Evolutionary conservation across 2,113 vertebrate genomes (phyloP).

Genomic region (Eretmochelys imbricata): DNA sequence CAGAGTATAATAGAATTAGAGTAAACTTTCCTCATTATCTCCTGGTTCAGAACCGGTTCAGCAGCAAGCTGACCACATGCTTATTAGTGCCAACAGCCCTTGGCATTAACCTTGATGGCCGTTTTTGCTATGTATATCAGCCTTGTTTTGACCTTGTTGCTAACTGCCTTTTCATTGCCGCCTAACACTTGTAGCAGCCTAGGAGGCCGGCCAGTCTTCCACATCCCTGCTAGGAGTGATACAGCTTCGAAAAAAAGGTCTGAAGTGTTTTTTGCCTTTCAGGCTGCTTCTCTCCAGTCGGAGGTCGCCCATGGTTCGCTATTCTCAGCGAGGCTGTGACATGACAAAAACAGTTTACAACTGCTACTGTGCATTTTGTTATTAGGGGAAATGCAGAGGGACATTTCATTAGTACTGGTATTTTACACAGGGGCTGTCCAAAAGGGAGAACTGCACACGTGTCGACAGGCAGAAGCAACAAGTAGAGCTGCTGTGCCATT

Average conservation of each 20-base stretch:
- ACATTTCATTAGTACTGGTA: neutral
- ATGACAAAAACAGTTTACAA: conserved; percentile 52
- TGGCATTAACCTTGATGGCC: conserved; percentile 54
- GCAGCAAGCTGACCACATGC: conserved; percentile 53
- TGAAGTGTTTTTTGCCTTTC: neutral
- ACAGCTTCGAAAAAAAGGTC: conserved; percentile 22
- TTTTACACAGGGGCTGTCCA: conserved; percentile 8
- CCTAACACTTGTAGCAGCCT: conserved; percentile 49
- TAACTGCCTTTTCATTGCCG: conserved; percentile 50
- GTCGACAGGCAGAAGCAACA: neutral
- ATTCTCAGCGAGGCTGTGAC: conserved; percentile 38
- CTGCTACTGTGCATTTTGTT: neutral
- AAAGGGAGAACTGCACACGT: neutral
- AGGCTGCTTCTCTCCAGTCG: accelerated
- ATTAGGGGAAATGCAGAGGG: conserved; percentile 36
- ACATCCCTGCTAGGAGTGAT: neutral
- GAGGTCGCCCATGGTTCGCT: neutral
- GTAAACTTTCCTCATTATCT: conserved; percentile 54
- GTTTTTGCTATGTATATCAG: neutral
- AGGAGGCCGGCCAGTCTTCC: conserved; percentile 61
- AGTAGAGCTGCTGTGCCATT: accelerated
- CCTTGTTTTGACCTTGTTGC: conserved; percentile 54
- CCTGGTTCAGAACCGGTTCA: conserved; percentile 34
- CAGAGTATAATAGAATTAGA: conserved; percentile 63
- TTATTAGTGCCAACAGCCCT: conserved; percentile 31